Base-by-base conservation (phyloP, 2,797 vertebrate species). In the Lepilemur septentrionalis region DNA sequence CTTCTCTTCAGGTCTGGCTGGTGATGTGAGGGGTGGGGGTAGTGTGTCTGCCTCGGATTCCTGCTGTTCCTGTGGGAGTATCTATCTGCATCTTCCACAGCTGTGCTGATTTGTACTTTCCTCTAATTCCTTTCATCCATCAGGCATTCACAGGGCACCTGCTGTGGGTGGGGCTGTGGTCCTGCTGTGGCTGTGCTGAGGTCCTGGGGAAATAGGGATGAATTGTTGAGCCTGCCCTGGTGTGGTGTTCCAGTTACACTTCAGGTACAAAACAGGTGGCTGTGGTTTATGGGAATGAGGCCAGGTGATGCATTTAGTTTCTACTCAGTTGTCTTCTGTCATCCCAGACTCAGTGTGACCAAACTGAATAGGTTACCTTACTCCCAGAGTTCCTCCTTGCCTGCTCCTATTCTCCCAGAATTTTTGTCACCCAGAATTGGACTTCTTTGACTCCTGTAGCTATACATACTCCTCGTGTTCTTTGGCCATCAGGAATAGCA, bases 221-320 rank as follows among this genome's bases (percentile, higher is more conserved):
- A 43, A 38, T 23, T 18, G 2, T 48, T 12, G 50, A 50, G 41
- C 48, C 85, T 59, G 46, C 75, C 46, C 70, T 41, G 50, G 57
- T 30, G n/a, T 18, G 17, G 32, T 38, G 14, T 22, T 92, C 69
- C 28, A 23, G 4, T 67, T 59, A 35, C 15, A 28, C 4, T 72
- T 57, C 41, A 6, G 67, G 73, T 81, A 65, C 41, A 48, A 30
- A 13, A 52, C 5, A 25, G 43, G 18, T 69, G 22, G 38, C 57
- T 12, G 0, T 41, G 9, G 32, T 22, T 82, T 52, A 13, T 0
- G 0, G 0, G 15, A 41, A 67, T 18, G 55, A 63, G 57, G 22
- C 67, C 20, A 17, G 76, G 35, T 12, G 11, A 25, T n/a, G 5
- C 50, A 2, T 67, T 75, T 69, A 22, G 25, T 20, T 57, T 79